Evolutionary conservation across 2,113 vertebrate genomes (phyloP).

Genomic region (Gallinago jamesoni): DNA sequence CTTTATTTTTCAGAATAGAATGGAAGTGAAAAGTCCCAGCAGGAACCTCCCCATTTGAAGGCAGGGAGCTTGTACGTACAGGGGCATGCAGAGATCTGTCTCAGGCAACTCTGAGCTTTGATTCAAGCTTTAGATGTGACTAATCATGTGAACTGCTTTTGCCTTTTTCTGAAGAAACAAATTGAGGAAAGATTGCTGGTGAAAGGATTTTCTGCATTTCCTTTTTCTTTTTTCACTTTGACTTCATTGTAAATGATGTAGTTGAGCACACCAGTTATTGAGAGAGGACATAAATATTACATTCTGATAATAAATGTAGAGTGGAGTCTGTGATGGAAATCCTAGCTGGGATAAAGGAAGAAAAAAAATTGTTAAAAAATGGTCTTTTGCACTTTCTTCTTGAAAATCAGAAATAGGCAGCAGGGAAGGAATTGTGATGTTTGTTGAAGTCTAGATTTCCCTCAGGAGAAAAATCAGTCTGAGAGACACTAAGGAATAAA

Average conservation of each 20-base stretch:
- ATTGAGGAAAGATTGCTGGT: neutral
- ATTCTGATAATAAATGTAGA: neutral
- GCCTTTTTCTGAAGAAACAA: neutral
- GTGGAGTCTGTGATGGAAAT: neutral
- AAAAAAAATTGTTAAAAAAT: neutral
- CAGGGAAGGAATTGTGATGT: neutral
- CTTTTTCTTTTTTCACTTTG: neutral
- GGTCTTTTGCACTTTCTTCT: neutral
- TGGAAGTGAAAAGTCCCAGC: neutral
- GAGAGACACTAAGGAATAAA: neutral
- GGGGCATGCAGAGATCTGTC: neutral
- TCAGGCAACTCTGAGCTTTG: neutral
- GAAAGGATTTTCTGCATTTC: neutral
- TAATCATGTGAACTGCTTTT: neutral
- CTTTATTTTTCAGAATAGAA: neutral
- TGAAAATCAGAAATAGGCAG: neutral
- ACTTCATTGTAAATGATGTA: neutral
- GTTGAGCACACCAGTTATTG: neutral
- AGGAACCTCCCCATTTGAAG: neutral
- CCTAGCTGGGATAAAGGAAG: neutral
- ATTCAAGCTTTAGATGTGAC: neutral
- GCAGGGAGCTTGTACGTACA: neutral
- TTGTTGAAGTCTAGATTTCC: neutral
- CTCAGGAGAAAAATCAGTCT: neutral
- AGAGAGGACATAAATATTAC: neutral